phyloP scores from a whole-genome alignment of 2,888 invertebrate genomes.

The Cephus pulcher region DNA sequence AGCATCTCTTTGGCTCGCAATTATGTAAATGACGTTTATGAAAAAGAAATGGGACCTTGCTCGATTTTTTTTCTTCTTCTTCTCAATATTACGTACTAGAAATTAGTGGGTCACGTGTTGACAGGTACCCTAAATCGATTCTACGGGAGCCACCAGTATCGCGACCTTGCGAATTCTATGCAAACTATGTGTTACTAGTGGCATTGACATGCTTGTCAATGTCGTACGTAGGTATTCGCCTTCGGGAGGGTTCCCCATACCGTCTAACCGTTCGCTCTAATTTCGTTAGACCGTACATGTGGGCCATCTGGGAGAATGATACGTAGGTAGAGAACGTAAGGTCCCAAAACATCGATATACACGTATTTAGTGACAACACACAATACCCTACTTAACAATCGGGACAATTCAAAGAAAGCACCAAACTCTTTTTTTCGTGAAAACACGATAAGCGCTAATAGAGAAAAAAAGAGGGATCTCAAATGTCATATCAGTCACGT shows the following conservation, averaged over 20 bases:
- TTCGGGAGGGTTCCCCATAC: neutral
- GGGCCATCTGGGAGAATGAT: neutral
- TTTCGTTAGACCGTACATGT: neutral
- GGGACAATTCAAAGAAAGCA: neutral
- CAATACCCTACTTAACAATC: neutral
- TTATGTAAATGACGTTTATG: neutral
- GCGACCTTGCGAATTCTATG: slow-evolving; percentile 17
- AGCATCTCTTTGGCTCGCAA: neutral
- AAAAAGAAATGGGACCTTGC: slow-evolving; percentile 20
- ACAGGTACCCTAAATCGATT: neutral
- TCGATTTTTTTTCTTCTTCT: slow-evolving; percentile 4
- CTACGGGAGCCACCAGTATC: neutral
- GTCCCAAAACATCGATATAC: slow-evolving; percentile 21
- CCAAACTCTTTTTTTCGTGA: neutral
- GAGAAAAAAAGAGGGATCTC: neutral
- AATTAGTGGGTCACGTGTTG: neutral
- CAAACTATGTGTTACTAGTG: slow-evolving; percentile 22
- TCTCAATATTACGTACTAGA: neutral
- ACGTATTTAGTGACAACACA: neutral
- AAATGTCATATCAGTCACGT: neutral
- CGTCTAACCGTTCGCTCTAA: neutral
- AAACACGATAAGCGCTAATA: neutral
- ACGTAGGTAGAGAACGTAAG: slow-evolving; percentile 39
- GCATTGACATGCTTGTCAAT: slow-evolving; percentile 40
- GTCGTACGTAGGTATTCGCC: slow-evolving; percentile 13